These are phyloP conservation scores for Ctenopoma multispine DNA, from an alignment of 2,797 vertebrate species.

Conservation along the genomic window DNA sequence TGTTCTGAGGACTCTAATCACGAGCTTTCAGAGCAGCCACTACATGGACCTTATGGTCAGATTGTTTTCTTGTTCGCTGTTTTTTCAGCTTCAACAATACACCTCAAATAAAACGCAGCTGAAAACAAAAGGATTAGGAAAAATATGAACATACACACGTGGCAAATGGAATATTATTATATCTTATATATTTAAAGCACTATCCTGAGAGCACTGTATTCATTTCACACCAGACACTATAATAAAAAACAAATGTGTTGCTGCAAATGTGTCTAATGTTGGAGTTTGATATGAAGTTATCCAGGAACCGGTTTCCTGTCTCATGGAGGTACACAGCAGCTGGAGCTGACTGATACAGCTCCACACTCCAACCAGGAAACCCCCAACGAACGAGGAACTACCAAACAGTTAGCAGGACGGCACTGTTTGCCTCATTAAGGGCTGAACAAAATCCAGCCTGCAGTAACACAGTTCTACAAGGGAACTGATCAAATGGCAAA, in stretches of 20 bases:
- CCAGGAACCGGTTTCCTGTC: conserved; percentile 76
- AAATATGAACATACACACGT: not conserved
- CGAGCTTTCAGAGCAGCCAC: no score
- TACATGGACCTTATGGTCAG: no score
- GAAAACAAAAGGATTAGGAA: not conserved
- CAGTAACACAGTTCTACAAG: conserved; percentile 53
- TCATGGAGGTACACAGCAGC: conserved; percentile 62
- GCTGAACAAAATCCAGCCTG: conserved; percentile 32
- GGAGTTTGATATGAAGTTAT: conserved; percentile 68
- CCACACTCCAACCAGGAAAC: conserved; percentile 66
- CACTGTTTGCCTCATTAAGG: conserved; percentile 72
- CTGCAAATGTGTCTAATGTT: conserved; percentile 7
- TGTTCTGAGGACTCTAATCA: no score
- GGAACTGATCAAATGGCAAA: conserved; percentile 28
- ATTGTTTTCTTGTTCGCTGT: no score
- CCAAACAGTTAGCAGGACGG: conserved; percentile 73
- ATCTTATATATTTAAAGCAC: not conserved
- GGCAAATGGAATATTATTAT: not conserved
- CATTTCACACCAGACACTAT: not conserved
- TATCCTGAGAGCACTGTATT: not conserved
- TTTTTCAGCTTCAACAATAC: not conserved
- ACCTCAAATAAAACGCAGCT: not conserved
- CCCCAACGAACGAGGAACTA: conserved; percentile 65
- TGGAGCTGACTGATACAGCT: conserved; percentile 75
- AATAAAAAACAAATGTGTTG: not conserved